Conservation (phyloP, 2,888 invertebrate genomes). For the Acleris cristana region DNA sequence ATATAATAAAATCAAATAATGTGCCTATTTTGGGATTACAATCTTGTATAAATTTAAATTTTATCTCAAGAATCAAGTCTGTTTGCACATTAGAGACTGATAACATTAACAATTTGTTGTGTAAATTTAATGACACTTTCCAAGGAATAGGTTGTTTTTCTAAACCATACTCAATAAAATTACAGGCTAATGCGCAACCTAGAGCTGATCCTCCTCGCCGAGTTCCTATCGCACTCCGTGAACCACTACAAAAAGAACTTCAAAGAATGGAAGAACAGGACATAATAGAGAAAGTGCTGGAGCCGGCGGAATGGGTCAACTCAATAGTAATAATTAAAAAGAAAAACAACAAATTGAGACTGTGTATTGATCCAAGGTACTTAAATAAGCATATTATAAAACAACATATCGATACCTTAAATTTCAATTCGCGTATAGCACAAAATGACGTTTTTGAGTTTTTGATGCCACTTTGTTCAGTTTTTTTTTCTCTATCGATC, state of each 20-base stretch:
- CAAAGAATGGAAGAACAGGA: not conserved
- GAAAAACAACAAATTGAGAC: slow-evolving; percentile 3
- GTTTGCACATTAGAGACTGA: not conserved
- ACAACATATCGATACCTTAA: too few species aligned
- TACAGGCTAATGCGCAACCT: slow-evolving; percentile 6
- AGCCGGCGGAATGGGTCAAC: slow-evolving; percentile 13
- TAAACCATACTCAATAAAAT: not conserved
- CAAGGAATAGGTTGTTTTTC: not conserved
- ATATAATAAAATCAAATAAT: not conserved
- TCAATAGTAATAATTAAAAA: slow-evolving; percentile 6
- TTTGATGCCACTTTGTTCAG: too few species aligned
- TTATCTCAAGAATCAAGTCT: not conserved
- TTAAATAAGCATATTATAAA: too few species aligned
- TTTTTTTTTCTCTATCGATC: too few species aligned
- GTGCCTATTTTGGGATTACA: not conserved
- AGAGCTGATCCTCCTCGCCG: slow-evolving; percentile 10
- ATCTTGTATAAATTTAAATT: not conserved
- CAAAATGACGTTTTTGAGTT: too few species aligned
- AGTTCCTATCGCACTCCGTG: slow-evolving; percentile 7
- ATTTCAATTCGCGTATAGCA: too few species aligned
- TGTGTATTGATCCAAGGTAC: too few species aligned
- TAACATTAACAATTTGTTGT: not conserved
- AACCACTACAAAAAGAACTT: not conserved
- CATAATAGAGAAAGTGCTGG: slow-evolving; percentile 6
- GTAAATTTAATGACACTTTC: not conserved